Conservation (phyloP, 2,797 vertebrate species). For the Anguilla pacifica region DNA sequence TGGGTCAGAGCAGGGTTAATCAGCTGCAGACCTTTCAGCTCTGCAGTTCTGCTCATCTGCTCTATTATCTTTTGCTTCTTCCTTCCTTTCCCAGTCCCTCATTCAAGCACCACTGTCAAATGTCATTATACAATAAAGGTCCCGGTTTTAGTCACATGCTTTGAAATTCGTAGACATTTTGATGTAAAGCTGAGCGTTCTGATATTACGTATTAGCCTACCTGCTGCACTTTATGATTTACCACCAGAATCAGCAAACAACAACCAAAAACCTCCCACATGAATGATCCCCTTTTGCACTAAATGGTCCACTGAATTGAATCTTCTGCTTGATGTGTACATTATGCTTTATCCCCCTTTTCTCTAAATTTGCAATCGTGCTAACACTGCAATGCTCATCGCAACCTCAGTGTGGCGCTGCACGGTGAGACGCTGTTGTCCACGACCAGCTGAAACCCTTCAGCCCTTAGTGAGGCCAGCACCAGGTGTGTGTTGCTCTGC, state of each 20-base stretch:
- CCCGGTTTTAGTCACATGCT: not conserved
- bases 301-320: not conserved
- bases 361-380: too few species aligned
- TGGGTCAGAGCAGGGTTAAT: constrained; percentile 77
- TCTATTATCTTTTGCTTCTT: not conserved
- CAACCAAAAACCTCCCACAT: not conserved
- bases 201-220: not conserved
- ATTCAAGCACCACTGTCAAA: constrained; percentile 6
- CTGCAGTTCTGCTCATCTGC: not conserved
- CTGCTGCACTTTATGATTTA: not conserved
- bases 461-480: too few species aligned
- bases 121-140: too few species aligned
- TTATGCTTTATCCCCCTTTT: not conserved
- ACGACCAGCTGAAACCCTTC: too few species aligned
- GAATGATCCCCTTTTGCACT: not conserved
- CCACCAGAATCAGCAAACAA: not conserved
- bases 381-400: too few species aligned
- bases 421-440: too few species aligned
- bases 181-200: not conserved
- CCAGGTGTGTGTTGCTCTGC: too few species aligned
- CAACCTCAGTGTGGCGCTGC: too few species aligned
- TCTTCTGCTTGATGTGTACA: not conserved
- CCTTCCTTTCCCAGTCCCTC: not conserved
- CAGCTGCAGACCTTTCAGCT: not conserved
- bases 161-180: not conserved